Percentiles rank a stretch among this genome's conserved stretches.
Evolutionary conservation across 2,113 vertebrate genomes (phyloP).

Genomic region (Nesogale talazaci): DNA sequence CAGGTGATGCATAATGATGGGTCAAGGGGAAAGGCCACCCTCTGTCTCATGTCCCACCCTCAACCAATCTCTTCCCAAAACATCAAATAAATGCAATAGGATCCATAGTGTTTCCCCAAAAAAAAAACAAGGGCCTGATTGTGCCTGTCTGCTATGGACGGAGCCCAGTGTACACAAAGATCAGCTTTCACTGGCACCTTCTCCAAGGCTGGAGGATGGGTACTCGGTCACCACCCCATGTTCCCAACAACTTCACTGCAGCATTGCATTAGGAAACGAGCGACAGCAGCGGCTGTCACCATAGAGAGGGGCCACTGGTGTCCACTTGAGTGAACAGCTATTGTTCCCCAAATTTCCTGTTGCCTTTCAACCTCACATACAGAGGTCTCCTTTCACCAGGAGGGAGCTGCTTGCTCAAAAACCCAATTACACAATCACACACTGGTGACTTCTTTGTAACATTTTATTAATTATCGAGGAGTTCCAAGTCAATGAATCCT

Average conservation of each 20-base stretch:
- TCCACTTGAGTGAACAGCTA: not conserved
- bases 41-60: constrained; percentile 56
- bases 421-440: not conserved
- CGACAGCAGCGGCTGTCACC: not conserved
- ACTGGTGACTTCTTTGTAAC: not conserved
- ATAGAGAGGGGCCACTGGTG: not conserved
- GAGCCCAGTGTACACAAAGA: constrained; percentile 89
- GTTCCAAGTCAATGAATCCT: not conserved
- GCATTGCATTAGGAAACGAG: not conserved
- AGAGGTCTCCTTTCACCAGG: not conserved
- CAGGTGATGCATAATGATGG: not conserved
- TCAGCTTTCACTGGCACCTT: constrained; percentile 85
- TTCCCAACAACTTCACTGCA: not conserved
- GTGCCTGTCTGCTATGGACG: constrained; percentile 89
- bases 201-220: constrained; percentile 36
- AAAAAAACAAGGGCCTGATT: constrained; percentile 93
- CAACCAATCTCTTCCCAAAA: constrained; percentile 84
- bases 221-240: not conserved
- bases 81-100: constrained; percentile 95
- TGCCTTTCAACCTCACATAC: not conserved
- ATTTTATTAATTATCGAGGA: not conserved
- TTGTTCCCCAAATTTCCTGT: not conserved
- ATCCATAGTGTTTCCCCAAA: constrained; percentile 86
- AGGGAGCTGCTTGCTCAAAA: not conserved
- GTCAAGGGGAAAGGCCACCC: constrained; percentile 79